Evolutionary conservation across 2,113 vertebrate species (phyloP).

Genomic region (Perccottus glenii): DNA sequence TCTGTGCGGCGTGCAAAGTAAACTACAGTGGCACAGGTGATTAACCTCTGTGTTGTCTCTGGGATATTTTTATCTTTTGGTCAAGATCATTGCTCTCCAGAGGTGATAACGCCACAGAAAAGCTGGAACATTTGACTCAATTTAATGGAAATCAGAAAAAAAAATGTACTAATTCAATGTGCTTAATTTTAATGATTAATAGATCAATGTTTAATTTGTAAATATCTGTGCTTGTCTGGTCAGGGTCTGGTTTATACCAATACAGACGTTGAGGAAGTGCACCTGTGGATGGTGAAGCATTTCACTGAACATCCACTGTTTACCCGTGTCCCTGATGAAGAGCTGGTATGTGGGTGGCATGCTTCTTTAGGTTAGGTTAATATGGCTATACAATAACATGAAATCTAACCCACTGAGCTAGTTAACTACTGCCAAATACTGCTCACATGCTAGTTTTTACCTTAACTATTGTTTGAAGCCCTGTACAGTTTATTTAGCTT

Average conservation of each 20-base stretch:
- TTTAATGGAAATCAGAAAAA: background rate
- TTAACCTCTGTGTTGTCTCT: constrained; percentile 65
- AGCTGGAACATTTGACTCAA: constrained; percentile 7
- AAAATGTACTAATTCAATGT: background rate
- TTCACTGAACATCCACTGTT: constrained; percentile 89
- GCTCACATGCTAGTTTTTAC: too few relatives aligned
- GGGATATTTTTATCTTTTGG: constrained; percentile 64
- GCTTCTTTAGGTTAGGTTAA: background rate
- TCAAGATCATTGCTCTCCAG: constrained; percentile 21
- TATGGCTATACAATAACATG: background rate
- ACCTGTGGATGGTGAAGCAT: constrained; percentile 90
- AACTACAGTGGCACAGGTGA: constrained; percentile 65
- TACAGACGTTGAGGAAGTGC: constrained; percentile 89
- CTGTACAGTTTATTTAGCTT: too few relatives aligned
- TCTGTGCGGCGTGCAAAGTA: constrained; percentile 56
- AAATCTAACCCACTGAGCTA: background rate
- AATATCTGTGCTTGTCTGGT: constrained; percentile 36
- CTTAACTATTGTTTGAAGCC: too few relatives aligned
- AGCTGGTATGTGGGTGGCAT: constrained; percentile 80
- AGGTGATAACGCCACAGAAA: constrained; percentile 34
- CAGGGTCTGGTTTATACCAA: constrained; percentile 91
- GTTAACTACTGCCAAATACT: too few relatives aligned
- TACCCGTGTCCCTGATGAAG: constrained; percentile 78
- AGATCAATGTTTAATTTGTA: constrained; percentile 17
- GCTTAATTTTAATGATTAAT: background rate